Evolutionary conservation across 2,888 invertebrate species (phyloP), one percentile per base, ranked within the genome.

Genomic region (Drosophila subquinaria): DNA sequence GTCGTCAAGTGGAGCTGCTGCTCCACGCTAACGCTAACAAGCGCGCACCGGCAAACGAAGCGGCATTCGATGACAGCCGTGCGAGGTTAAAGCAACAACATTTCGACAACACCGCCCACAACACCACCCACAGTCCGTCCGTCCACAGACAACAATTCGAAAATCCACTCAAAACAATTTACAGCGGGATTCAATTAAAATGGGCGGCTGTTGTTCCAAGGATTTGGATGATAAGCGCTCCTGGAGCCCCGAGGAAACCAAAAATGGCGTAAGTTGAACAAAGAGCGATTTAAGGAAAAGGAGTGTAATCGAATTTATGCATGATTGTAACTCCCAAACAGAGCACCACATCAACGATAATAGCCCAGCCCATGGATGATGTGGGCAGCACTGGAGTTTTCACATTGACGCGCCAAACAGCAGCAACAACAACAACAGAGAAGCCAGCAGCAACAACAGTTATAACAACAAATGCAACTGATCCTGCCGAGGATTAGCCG

Each of bases 341-440:
- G 91, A 91, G 91, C 73, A 91, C 91, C 60, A 86, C 90, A 55
- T 91, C 91, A 42, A 91, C 92, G 15, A 85, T 91, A 59, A 81
- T 90, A 59, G 91, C 91, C 50, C 91, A 91, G 61, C 88, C 91
- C 15, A 69, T 88, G 73, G 84, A 85, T 65, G 79, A 88, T 56
- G 83, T 82, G 62, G 82, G n/a, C n/a, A n/a, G n/a, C n/a, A n/a
- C 82, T 15, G 91, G 91, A 0, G 88, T 89, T n/a, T 91, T 90
- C 55, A 90, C 88, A 15, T 38, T 85, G 36, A 85, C 86, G 4
- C 79, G 79, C 35, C 72, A 69, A 5, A 77, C 83, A 27, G 65
- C 77, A 27, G 71, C 67, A 45, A 64, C 70, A 69, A 35, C 69
- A 30, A 63, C 79, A 45, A 64, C 70, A 69, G 42, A 56, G 33